Percentiles rank a stretch among this genome's conserved stretches.
Evolutionary conservation across 2,113 vertebrate species (phyloP).

Genomic region (Pluvianellus socialis): DNA sequence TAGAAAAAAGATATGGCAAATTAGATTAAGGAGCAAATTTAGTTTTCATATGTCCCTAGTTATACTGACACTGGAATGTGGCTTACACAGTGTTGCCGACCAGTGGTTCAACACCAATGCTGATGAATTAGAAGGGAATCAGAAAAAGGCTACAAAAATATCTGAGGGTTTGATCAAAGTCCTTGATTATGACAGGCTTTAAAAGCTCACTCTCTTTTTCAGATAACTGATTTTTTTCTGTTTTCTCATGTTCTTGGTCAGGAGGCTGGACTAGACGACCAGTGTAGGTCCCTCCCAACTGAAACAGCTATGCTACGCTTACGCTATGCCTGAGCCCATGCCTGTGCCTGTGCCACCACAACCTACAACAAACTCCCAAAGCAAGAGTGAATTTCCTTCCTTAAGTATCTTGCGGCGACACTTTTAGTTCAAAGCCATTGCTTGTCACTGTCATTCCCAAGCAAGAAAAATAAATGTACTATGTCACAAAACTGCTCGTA

Average conservation of each 20-base stretch:
- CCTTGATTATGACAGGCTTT: not conserved
- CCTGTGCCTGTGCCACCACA: too few species aligned
- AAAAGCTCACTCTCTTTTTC: not conserved
- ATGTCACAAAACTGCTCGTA: not conserved
- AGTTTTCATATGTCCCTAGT: not conserved
- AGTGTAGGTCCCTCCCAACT: not conserved
- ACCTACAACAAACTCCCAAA: not conserved
- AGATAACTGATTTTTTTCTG: not conserved
- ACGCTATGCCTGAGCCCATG: too few species aligned
- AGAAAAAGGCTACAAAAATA: not conserved
- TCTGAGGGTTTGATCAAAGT: not conserved
- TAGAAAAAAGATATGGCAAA: not conserved
- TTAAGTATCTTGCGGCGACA: not conserved
- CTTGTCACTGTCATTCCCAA: not conserved
- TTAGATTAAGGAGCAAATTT: not conserved
- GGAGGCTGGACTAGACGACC: not conserved
- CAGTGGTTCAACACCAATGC: not conserved
- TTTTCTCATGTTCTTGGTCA: not conserved
- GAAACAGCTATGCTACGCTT: not conserved
- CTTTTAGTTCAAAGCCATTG: not conserved
- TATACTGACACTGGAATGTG: not conserved
- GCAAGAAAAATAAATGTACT: not conserved
- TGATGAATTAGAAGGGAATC: not conserved
- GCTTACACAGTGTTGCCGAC: not conserved
- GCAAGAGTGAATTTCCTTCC: not conserved